These are phyloP conservation scores for Nipponacmea schrenckii DNA, from an alignment of 2,888 invertebrate genomes.

Conservation along the genomic window DNA sequence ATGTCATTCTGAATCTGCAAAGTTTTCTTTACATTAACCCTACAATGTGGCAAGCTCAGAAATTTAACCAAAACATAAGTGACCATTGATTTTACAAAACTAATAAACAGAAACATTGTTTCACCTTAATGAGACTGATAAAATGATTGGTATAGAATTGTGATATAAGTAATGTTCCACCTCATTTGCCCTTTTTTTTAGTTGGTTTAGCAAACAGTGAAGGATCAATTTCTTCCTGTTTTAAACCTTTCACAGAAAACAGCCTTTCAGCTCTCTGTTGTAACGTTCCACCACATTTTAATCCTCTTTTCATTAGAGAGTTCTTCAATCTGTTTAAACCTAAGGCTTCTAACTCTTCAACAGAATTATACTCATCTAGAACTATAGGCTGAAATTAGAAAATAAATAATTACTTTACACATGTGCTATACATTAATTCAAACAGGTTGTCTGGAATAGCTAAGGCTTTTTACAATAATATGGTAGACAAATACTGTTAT, in stretches of 20 bases:
- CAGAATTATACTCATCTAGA: constrained; percentile 45
- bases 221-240: constrained; percentile 57
- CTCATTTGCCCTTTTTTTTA: constrained; percentile 10
- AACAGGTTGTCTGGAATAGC: too few species aligned
- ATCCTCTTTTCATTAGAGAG: constrained; percentile 63
- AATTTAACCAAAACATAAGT: too few species aligned
- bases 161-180: background rate
- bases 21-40: too few species aligned
- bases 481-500: too few species aligned
- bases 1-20: too few species aligned
- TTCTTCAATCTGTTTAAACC: constrained; percentile 68
- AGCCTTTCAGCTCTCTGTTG: constrained; percentile 69
- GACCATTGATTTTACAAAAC: too few species aligned
- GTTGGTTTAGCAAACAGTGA: constrained; percentile 59
- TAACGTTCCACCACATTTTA: constrained; percentile 71
- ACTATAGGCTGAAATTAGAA: constrained; percentile 29
- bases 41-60: too few species aligned
- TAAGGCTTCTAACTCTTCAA: constrained; percentile 61
- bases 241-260: constrained; percentile 66
- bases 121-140: too few species aligned
- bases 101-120: too few species aligned
- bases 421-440: too few species aligned
- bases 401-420: background rate
- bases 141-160: too few species aligned
- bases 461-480: too few species aligned